A percentile compares a stretch with the other conserved stretches of the same genome.
Evolutionary conservation across 1,140 invertebrate species (phyloP).

Genomic region (Idris sp.): DNA sequence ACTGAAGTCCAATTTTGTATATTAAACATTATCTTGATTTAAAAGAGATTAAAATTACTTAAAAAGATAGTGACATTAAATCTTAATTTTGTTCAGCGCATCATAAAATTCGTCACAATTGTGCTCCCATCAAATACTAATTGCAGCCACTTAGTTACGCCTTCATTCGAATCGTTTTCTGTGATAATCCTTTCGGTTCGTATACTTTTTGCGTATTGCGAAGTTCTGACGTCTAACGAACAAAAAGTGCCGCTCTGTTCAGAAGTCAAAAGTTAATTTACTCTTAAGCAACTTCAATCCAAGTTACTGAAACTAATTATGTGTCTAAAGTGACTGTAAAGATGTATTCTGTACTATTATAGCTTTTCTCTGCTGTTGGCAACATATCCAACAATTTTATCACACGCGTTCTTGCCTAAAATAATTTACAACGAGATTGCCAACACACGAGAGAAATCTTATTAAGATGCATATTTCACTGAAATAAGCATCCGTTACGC

Average conservation of each 20-base stretch:
- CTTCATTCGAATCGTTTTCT: slow-evolving; percentile 7
- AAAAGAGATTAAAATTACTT: too few species aligned
- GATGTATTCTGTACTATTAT: slow-evolving; percentile 32
- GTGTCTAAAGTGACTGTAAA: slow-evolving; percentile 35
- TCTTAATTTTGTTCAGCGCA: too few species aligned
- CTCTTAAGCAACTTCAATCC: slow-evolving; percentile 41
- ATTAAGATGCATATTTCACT: slow-evolving; percentile 41
- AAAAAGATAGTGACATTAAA: too few species aligned
- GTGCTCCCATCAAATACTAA: neutral
- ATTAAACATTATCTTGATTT: too few species aligned
- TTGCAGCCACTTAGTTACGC: slow-evolving; percentile 3
- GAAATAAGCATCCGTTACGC: slow-evolving; percentile 43
- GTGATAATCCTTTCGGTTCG: slow-evolving; percentile 13
- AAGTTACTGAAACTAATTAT: slow-evolving; percentile 48
- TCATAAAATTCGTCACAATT: too few species aligned
- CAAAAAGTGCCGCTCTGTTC: slow-evolving; percentile 5
- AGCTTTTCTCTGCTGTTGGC: slow-evolving; percentile 3
- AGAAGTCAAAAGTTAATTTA: slow-evolving; percentile 38
- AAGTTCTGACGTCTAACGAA: slow-evolving; percentile 21
- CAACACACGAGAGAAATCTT: slow-evolving; percentile 38
- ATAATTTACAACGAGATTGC: slow-evolving; percentile 33
- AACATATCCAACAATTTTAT: slow-evolving; percentile 40
- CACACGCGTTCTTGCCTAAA: slow-evolving; percentile 24
- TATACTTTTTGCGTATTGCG: slow-evolving; percentile 5
- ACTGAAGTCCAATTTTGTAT: too few species aligned